These are phyloP conservation scores for Myotis davidii DNA, from an alignment of 2,113 vertebrate genomes.

Conservation along the genomic window DNA sequence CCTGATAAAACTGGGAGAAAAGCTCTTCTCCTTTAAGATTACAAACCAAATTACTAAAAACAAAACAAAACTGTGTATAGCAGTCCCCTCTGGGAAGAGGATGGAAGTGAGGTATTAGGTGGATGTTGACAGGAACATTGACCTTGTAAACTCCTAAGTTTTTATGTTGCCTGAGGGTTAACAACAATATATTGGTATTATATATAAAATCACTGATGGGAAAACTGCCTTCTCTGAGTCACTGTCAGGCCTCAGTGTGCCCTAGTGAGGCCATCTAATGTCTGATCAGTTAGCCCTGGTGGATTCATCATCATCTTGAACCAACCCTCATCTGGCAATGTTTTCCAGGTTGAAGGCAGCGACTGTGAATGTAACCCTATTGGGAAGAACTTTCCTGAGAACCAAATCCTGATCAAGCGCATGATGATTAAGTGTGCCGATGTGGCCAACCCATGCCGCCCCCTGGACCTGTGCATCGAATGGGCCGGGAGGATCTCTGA, in stretches of 20 bases:
- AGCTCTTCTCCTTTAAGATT: neutral
- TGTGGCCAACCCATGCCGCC: constrained; percentile 96
- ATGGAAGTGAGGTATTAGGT: neutral
- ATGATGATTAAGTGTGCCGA: constrained; percentile 99
- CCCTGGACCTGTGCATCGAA: constrained; percentile 95
- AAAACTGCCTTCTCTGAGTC: neutral
- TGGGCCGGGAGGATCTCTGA: constrained; percentile 98
- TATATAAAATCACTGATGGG: neutral
- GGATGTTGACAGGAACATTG: neutral
- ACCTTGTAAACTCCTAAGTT: neutral
- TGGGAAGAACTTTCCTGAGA: constrained; percentile 93
- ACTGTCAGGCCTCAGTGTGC: neutral
- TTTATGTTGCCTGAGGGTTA: neutral
- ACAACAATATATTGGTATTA: neutral
- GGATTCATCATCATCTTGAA: neutral
- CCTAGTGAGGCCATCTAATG: neutral
- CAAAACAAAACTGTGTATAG: neutral
- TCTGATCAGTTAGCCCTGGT: neutral
- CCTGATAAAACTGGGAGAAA: neutral
- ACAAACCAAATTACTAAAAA: neutral
- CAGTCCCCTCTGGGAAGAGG: neutral
- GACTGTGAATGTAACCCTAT: constrained; percentile 88
- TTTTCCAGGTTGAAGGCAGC: constrained; percentile 88
- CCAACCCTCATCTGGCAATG: constrained; percentile 21
- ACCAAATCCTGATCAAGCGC: constrained; percentile 95